phyloP scores from a whole-genome alignment of 2,888 invertebrate species.

The Glaucopsyche alexis region DNA sequence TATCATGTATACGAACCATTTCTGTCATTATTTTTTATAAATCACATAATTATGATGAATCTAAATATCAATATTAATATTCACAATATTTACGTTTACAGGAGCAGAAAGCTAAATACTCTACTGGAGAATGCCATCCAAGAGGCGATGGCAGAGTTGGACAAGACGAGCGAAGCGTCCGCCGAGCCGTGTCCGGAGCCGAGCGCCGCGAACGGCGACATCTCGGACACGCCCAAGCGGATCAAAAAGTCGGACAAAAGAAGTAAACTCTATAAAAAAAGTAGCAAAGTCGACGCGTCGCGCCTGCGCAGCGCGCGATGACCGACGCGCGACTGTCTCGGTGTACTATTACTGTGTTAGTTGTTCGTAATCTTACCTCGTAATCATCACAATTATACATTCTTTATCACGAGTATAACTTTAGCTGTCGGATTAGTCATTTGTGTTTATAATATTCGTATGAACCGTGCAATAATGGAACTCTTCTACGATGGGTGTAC shows the following conservation, averaged over 20 bases:
- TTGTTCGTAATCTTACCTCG: conserved; percentile 31
- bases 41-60: conserved; percentile 34
- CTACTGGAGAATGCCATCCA: conserved; percentile 95
- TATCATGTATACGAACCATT: not conserved
- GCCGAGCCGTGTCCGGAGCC: conserved; percentile 32
- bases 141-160: conserved; percentile 94
- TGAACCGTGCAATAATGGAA: conserved; percentile 24
- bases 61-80: not conserved
- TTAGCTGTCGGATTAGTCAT: conserved; percentile 31
- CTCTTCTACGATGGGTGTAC: not conserved
- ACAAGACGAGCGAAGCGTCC: conserved; percentile 79
- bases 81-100: conserved; percentile 56
- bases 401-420: conserved; percentile 29
- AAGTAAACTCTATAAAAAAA: conserved; percentile 55
- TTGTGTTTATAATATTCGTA: conserved; percentile 5
- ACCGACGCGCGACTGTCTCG: conserved; percentile 40
- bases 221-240: conserved; percentile 51
- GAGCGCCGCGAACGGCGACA: conserved; percentile 39
- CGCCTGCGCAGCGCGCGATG: conserved; percentile 77
- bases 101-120: conserved; percentile 95
- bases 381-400: conserved; percentile 33
- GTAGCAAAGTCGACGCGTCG: conserved; percentile 54
- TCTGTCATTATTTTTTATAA: not conserved
- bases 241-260: conserved; percentile 55
- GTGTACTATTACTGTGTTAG: conserved; percentile 29